Conservation (phyloP, 2,888 invertebrate species). For the Petrophora chlorosata region DNA sequence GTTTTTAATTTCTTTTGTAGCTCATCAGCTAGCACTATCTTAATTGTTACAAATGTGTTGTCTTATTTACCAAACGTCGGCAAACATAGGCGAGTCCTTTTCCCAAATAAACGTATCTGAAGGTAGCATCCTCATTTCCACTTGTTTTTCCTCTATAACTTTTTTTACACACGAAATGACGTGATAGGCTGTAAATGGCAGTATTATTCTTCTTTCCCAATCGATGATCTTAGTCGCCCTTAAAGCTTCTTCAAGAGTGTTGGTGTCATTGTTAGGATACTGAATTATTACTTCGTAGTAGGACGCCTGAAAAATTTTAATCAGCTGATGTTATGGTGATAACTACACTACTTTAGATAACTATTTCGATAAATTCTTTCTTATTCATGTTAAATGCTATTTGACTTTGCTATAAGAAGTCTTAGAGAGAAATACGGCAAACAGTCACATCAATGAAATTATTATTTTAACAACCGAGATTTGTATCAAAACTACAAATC, state of each 20-base stretch:
- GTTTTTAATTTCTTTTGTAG: too few relatives aligned
- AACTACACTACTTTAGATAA: too few relatives aligned
- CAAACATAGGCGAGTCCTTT: slow-evolving; percentile 11
- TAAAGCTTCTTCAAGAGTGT: slow-evolving; percentile 50
- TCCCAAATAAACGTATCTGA: slow-evolving; percentile 7
- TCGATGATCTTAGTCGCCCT: slow-evolving; percentile 44
- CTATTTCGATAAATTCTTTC: too few relatives aligned
- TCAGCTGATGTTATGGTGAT: too few relatives aligned
- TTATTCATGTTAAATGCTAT: too few relatives aligned
- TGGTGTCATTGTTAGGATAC: slow-evolving; percentile 48
- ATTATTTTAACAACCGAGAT: too few relatives aligned
- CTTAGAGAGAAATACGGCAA: too few relatives aligned
- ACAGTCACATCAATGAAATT: too few relatives aligned
- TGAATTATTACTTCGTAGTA: slow-evolving; percentile 56
- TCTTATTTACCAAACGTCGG: slow-evolving; percentile 13
- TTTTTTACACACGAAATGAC: slow-evolving; percentile 5
- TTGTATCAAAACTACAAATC: neutral
- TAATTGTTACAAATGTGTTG: too few relatives aligned
- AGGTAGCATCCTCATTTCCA: neutral
- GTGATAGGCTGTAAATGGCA: slow-evolving; percentile 6
- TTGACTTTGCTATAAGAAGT: too few relatives aligned
- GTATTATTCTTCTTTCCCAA: slow-evolving; percentile 11
- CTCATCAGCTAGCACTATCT: too few relatives aligned
- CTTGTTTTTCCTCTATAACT: slow-evolving; percentile 8
- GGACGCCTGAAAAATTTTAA: slow-evolving; percentile 37